A percentile compares a stretch with the other conserved stretches of the same genome.
phyloP scores from a whole-genome alignment of 2,888 invertebrate species.

The Thymelicus sylvestris region DNA sequence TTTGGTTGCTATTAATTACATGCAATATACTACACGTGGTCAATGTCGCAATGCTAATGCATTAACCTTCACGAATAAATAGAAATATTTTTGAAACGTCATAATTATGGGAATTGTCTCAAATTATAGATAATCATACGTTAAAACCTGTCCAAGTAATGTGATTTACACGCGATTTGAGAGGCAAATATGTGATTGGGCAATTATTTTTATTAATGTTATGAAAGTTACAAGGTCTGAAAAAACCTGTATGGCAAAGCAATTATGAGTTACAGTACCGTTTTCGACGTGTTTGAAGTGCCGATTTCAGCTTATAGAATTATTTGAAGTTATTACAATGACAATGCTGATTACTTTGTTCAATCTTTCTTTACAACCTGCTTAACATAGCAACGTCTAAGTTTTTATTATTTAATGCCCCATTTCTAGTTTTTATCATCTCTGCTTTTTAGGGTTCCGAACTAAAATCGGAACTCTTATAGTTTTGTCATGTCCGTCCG shows the following conservation, averaged over 20 bases:
- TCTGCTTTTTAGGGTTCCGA: too few species aligned
- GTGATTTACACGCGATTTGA: conserved; percentile 24
- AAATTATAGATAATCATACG: conserved; percentile 25
- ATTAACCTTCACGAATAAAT: conserved; percentile 38
- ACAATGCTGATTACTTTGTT: neutral
- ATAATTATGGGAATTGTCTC: conserved; percentile 42
- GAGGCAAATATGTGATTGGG: conserved; percentile 1
- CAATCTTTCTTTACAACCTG: too few species aligned
- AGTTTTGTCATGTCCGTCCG: too few species aligned
- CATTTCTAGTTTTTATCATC: neutral
- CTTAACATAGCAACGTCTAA: too few species aligned
- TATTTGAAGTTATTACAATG: neutral
- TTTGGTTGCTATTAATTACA: conserved; percentile 56
- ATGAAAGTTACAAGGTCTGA: conserved; percentile 2
- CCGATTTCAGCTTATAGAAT: neutral
- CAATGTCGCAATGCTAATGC: conserved; percentile 51
- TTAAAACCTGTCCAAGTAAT: conserved; percentile 1
- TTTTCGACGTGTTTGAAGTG: neutral
- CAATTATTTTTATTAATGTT: conserved; percentile 7
- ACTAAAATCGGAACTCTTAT: too few species aligned
- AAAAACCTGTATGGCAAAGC: neutral
- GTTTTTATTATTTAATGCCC: neutral
- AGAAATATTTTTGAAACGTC: conserved; percentile 29
- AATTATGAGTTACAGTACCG: neutral
- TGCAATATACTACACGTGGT: conserved; percentile 59